A percentile compares a stretch with the other conserved stretches of the same genome.
Evolutionary conservation across 2,888 invertebrate genomes (phyloP).

Genomic region (Myathropa florea): DNA sequence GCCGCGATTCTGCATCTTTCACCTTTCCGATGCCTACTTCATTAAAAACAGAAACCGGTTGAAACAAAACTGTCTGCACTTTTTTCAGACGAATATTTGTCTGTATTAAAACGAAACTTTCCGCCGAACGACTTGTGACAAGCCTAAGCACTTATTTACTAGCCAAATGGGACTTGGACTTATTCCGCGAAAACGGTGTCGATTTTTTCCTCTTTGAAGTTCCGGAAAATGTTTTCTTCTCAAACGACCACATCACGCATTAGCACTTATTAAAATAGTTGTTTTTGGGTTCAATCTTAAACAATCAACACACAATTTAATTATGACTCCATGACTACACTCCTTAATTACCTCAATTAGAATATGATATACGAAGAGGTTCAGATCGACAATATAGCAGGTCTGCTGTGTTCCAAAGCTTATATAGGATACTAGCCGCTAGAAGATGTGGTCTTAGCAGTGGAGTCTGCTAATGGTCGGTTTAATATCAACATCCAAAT

Average conservation of each 20-base stretch:
- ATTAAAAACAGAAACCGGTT: neutral
- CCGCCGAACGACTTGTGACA: too few species aligned
- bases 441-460: neutral
- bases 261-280: neutral
- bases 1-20: neutral
- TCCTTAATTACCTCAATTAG: neutral
- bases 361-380: constrained; percentile 7
- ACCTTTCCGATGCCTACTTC: neutral
- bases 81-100: neutral
- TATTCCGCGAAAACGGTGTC: neutral
- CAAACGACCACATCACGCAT: neutral
- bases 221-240: neutral
- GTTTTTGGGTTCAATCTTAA: neutral
- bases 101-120: too few species aligned
- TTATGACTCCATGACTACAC: neutral
- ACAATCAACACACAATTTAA: neutral
- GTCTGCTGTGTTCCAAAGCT: constrained; percentile 19
- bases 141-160: neutral
- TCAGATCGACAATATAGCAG: constrained; percentile 29
- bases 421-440: constrained; percentile 27
- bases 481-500: neutral
- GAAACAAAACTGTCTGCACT: neutral
- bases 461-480: neutral
- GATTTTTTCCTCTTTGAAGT: neutral
- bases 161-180: too few species aligned